Evolutionary conservation across 53 echinoderm and acorn worm species (phyloP).

Genomic region (Hippasteria phrygiana): DNA sequence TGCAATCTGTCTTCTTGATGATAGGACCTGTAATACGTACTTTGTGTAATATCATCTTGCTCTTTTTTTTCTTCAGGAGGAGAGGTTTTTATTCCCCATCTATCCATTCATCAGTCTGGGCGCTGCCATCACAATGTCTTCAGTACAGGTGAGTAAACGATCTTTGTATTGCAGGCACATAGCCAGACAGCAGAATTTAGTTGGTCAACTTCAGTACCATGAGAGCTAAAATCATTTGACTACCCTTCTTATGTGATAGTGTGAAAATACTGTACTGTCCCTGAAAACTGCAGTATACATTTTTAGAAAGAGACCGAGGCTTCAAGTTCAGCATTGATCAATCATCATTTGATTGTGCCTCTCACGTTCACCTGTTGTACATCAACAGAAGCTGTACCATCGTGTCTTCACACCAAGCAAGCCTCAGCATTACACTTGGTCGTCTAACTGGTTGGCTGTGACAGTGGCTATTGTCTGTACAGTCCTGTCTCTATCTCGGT

Average conservation of each 20-base stretch:
- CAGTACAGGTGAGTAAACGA: constrained; percentile 67
- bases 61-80: constrained; percentile 79
- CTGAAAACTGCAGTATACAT: no score
- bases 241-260: no score
- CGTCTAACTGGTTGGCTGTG: constrained; percentile 85
- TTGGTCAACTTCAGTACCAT: no score
- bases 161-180: not conserved
- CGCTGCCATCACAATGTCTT: constrained; percentile 81
- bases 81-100: constrained; percentile 94
- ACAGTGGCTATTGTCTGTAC: constrained; percentile 79
- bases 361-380: no score
- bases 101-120: constrained; percentile 91
- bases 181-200: no score
- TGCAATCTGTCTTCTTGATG: no score
- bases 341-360: no score
- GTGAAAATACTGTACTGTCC: no score
- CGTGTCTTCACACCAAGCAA: constrained; percentile 67
- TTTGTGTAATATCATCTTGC: not conserved
- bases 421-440: constrained; percentile 82
- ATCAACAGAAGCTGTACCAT: constrained; percentile 88
- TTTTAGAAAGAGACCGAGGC: not conserved
- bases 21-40: not conserved
- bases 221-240: no score
- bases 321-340: not conserved
- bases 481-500: constrained; percentile 80